These are phyloP conservation scores for Calameuta idolon DNA, from an alignment of 2,888 invertebrate species.

Conservation along the genomic window DNA sequence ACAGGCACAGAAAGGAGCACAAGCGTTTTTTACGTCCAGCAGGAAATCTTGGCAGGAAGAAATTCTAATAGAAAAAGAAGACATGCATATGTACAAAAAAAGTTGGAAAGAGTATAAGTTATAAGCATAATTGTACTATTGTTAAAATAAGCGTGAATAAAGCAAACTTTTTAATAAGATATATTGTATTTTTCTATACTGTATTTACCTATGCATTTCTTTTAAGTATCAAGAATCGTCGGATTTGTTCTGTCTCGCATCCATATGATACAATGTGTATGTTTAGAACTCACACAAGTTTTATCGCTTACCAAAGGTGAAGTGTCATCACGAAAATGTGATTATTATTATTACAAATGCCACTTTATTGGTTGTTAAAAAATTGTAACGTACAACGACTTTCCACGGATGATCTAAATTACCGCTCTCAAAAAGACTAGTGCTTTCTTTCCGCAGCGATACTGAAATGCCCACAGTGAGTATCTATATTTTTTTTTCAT, in stretches of 20 bases:
- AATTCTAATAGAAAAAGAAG: background rate
- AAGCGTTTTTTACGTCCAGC: conserved; percentile 75
- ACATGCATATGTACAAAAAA: background rate
- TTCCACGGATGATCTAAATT: background rate
- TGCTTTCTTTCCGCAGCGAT: background rate
- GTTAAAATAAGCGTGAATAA: background rate
- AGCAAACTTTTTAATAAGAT: background rate
- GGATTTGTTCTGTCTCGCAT: background rate
- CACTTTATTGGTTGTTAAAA: background rate
- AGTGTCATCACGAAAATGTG: conserved; percentile 43
- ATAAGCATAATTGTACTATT: background rate
- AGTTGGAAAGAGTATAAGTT: background rate
- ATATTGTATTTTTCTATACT: background rate
- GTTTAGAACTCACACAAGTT: conserved; percentile 27
- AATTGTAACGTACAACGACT: background rate
- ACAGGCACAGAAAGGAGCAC: conserved; percentile 78
- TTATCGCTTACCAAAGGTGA: conserved; percentile 45
- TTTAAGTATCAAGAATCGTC: background rate
- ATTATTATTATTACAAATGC: conserved; percentile 6
- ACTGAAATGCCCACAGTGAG: background rate
- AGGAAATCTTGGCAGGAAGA: conserved; percentile 61
- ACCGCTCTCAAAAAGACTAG: background rate
- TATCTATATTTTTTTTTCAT: background rate
- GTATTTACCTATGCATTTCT: background rate
- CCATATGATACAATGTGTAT: conserved; percentile 20